Evolutionary conservation across 2,797 vertebrate genomes (phyloP).

Genomic region (Eptatretus atami): DNA sequence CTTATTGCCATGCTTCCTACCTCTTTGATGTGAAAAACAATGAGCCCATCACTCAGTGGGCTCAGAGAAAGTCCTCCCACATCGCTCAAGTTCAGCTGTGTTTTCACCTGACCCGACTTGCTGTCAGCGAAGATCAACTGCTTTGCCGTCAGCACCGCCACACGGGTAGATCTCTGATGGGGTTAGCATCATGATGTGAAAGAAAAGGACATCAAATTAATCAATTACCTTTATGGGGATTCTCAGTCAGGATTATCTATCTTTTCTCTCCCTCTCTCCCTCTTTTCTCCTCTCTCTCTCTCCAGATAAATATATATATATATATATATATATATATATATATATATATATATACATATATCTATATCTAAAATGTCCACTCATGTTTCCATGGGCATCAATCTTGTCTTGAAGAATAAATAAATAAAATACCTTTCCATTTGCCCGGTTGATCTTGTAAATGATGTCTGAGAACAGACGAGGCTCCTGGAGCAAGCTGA

Average conservation of each 20-base stretch:
- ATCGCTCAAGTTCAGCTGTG: slow-evolving; percentile 14
- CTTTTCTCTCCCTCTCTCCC: too few species aligned
- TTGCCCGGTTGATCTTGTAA: slow-evolving; percentile 21
- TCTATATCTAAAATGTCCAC: too few species aligned
- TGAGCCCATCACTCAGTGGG: slow-evolving; percentile 18
- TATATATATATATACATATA: too few species aligned
- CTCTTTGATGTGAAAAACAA: slow-evolving; percentile 20
- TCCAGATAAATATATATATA: too few species aligned
- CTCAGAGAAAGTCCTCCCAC: slow-evolving; percentile 16
- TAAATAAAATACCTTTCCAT: slow-evolving; percentile 18
- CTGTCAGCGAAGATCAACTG: slow-evolving; percentile 18
- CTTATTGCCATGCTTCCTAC: slow-evolving; percentile 10
- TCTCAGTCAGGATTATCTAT: too few species aligned
- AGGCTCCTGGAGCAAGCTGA: slow-evolving; percentile 12
- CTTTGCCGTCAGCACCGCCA: slow-evolving; percentile 19
- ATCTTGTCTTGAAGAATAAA: too few species aligned
- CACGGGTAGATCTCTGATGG: slow-evolving; percentile 14
- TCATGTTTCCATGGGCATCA: too few species aligned
- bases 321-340: too few species aligned
- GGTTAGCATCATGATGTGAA: too few species aligned
- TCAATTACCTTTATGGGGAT: too few species aligned
- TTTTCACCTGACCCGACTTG: slow-evolving; percentile 18
- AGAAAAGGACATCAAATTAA: too few species aligned
- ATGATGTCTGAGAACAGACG: slow-evolving; percentile 18
- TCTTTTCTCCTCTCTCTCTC: too few species aligned